Conservation (phyloP, 2,113 vertebrate species). For the Guaruba guarouba region DNA sequence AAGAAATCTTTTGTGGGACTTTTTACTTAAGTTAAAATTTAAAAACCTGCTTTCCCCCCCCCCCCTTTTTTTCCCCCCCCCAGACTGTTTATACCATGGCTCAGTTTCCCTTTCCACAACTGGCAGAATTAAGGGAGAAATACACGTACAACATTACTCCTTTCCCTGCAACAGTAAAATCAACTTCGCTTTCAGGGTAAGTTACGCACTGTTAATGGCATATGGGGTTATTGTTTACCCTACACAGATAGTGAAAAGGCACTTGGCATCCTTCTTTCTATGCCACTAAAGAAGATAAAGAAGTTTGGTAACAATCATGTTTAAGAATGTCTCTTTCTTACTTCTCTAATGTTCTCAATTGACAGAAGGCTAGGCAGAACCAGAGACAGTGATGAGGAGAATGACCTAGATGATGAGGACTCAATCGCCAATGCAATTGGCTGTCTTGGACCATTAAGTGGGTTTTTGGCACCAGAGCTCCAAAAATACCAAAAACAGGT, state of each 20-base stretch:
- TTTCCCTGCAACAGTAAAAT: conserved; percentile 89
- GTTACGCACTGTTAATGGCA: not conserved
- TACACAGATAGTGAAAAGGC: not conserved
- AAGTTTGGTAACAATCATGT: not conserved
- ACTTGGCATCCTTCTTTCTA: not conserved
- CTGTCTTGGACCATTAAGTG: conserved; percentile 92
- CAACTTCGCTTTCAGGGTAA: conserved; percentile 83
- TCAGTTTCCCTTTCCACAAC: conserved; percentile 93
- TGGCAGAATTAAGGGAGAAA: conserved; percentile 95
- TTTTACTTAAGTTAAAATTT: not conserved
- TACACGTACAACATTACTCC: conserved; percentile 99
- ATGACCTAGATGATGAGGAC: conserved; percentile 91
- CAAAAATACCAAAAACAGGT: conserved; percentile 92
- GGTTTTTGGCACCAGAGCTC: conserved; percentile 89
- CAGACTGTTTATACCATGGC: conserved; percentile 97
- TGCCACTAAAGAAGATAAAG: not conserved
- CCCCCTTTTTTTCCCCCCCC: fast-evolving
- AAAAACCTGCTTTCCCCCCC: not conserved
- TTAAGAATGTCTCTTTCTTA: not conserved
- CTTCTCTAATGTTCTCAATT: conserved; percentile 15
- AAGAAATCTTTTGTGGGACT: not conserved
- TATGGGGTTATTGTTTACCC: not conserved
- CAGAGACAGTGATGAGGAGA: conserved; percentile 94
- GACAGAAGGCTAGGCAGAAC: conserved; percentile 75
- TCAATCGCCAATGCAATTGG: conserved; percentile 85